These are phyloP conservation scores for Gobio occitaniae DNA, from an alignment of 2,797 vertebrate genomes.

Conservation along the genomic window DNA sequence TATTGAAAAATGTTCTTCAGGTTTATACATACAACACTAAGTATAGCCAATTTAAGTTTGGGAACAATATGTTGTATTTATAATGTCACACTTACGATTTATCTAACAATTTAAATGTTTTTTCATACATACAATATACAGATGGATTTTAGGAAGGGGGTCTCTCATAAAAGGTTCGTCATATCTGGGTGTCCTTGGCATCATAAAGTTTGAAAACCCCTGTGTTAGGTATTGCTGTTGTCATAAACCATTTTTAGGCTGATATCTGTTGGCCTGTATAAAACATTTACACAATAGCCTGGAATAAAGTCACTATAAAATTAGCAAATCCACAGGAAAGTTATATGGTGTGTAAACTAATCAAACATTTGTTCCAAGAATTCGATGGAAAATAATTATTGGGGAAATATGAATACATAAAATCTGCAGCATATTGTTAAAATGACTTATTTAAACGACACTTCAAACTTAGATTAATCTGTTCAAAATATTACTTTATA, in stretches of 20 bases:
- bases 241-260: neutral
- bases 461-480: neutral
- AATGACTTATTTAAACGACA: neutral
- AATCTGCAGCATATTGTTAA: neutral
- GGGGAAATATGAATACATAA: neutral
- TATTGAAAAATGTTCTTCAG: no score
- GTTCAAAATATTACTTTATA: neutral
- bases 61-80: no score
- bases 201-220: no score
- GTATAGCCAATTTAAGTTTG: no score
- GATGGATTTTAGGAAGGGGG: no score
- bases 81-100: no score
- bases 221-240: neutral
- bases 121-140: no score
- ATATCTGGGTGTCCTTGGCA: no score
- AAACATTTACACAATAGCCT: neutral
- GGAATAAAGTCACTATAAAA: neutral
- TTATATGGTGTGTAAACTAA: neutral
- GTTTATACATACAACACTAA: no score
- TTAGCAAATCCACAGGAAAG: neutral
- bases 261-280: neutral
- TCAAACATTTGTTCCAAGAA: neutral
- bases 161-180: no score
- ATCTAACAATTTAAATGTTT: no score
- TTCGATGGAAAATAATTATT: neutral